A percentile compares a stretch with the other conserved stretches of the same genome.
phyloP scores from a whole-genome alignment of 2,797 vertebrate genomes.

The Amniataba percoides region DNA sequence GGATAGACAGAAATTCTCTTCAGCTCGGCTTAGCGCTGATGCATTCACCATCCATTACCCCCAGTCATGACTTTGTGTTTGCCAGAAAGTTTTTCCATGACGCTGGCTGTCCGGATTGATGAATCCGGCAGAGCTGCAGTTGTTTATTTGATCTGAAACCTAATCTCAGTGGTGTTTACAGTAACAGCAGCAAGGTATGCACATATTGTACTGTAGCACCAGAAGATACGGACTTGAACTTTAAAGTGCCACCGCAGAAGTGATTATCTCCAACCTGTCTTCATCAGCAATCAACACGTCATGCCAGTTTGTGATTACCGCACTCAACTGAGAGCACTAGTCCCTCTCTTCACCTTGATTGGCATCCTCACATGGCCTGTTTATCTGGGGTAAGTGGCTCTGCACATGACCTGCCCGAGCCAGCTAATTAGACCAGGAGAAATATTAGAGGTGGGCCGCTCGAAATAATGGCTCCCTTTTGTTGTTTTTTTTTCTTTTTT shows the following conservation, averaged over 20 bases:
- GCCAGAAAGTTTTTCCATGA: constrained; percentile 25
- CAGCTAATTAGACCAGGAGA: constrained; percentile 67
- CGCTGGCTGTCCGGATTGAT: neutral
- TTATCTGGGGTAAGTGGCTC: constrained; percentile 72
- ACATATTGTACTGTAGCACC: neutral
- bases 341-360: constrained; percentile 74
- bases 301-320: constrained; percentile 67
- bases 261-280: constrained; percentile 62
- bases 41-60: constrained; percentile 67
- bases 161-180: constrained; percentile 30
- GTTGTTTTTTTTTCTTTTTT: constrained; percentile 6
- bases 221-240: constrained; percentile 35
- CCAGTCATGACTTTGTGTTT: constrained; percentile 53
- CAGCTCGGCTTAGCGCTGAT: constrained; percentile 56
- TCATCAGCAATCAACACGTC: constrained; percentile 77
- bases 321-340: constrained; percentile 62
- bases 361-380: constrained; percentile 68
- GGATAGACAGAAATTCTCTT: constrained; percentile 61
- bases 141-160: constrained; percentile 37
- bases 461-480: constrained; percentile 46
- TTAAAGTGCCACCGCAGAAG: constrained; percentile 27
- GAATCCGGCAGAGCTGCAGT: constrained; percentile 15
- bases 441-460: constrained; percentile 49
- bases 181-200: constrained; percentile 1
- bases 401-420: constrained; percentile 64